phyloP scores from a whole-genome alignment of 2,797 vertebrate species.

The Gymnoscopelus microlampas region DNA sequence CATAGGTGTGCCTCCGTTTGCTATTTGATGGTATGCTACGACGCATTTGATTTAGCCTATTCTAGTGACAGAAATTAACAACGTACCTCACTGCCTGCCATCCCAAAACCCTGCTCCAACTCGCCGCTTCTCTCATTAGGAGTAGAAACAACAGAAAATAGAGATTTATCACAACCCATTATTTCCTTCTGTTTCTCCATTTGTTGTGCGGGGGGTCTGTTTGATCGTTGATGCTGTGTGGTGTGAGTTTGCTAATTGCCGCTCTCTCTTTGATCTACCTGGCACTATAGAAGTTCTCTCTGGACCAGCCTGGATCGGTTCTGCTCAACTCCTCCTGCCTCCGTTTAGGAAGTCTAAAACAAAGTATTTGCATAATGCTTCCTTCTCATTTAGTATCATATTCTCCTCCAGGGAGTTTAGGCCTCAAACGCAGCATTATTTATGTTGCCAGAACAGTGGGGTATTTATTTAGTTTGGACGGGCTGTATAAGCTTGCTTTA shows the following conservation, averaged over 20 bases:
- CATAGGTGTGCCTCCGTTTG: constrained; percentile 25
- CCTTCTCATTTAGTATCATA: constrained; percentile 47
- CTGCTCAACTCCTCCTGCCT: constrained; percentile 22
- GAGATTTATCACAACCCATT: constrained; percentile 51
- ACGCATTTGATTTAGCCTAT: constrained; percentile 12
- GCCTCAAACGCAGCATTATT: constrained; percentile 15
- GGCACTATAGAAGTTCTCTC: constrained; percentile 35
- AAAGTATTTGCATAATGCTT: constrained; percentile 56
- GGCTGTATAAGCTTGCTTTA: neutral
- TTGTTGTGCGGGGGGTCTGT: constrained; percentile 46
- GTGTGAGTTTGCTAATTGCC: constrained; percentile 54
- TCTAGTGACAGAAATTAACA: neutral
- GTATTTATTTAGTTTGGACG: constrained; percentile 8
- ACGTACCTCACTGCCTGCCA: neutral
- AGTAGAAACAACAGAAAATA: constrained; percentile 37
- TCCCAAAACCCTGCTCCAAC: neutral
- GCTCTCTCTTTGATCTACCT: constrained; percentile 54
- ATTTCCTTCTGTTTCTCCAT: constrained; percentile 52
- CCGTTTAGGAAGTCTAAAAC: constrained; percentile 38
- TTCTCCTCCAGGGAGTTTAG: constrained; percentile 23
- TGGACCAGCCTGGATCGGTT: constrained; percentile 34
- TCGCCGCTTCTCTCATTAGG: constrained; percentile 35
- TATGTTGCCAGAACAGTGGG: constrained; percentile 16
- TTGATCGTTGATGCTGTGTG: constrained; percentile 41
- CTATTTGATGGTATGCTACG: constrained; percentile 25